Conservation (phyloP, 2,113 vertebrate species). For the Pipra filicauda region DNA sequence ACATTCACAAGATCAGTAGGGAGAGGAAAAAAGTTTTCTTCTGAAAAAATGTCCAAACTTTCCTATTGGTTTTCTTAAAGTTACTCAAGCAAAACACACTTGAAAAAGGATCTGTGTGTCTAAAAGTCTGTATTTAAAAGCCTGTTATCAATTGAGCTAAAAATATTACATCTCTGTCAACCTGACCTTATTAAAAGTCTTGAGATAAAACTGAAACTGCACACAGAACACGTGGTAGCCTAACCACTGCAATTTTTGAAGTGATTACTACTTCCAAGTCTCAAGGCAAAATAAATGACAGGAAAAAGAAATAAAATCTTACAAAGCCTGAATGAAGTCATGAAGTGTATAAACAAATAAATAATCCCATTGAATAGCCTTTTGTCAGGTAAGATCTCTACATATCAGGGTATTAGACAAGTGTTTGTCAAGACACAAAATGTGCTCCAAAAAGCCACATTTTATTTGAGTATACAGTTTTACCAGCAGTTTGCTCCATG, state of each 20-base stretch:
- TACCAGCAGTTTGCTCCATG: not conserved
- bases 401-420: not conserved
- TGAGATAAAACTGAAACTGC: not conserved
- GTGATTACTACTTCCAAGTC: not conserved
- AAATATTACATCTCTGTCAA: conserved; percentile 1
- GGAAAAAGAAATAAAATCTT: not conserved
- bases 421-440: not conserved
- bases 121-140: not conserved
- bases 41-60: not conserved
- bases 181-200: not conserved
- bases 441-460: not conserved
- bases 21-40: not conserved
- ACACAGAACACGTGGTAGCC: not conserved
- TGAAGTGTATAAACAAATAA: not conserved
- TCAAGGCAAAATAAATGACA: not conserved
- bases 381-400: not conserved
- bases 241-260: not conserved
- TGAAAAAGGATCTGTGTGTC: not conserved
- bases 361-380: not conserved
- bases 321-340: not conserved
- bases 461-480: not conserved
- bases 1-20: not conserved
- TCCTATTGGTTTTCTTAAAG: not conserved
- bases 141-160: not conserved
- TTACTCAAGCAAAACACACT: not conserved